Evolutionary conservation across 2,113 vertebrate genomes (phyloP), one percentile per base, ranked within the genome.

Genomic region (Meriones unguiculatus): DNA sequence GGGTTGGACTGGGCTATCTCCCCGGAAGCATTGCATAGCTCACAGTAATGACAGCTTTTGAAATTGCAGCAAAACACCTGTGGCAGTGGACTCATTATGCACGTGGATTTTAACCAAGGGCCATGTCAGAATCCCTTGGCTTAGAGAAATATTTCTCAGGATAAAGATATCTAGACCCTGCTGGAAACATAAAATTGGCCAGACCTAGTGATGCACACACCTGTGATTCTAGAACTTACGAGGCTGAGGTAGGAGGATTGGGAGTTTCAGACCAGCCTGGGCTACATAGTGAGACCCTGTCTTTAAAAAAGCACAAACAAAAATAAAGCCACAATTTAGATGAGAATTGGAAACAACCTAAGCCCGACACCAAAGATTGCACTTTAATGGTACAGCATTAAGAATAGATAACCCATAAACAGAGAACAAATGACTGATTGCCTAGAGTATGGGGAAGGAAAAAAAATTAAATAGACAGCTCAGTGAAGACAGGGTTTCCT

Each of bases 21-120:
- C 57, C 57, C 0, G 7, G 70, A 95, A 77, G 82, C 59, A 62
- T 62, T 38, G 4, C 35, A 18, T 65, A 38, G 69, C 32, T n/a
- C 67, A 38, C 32, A 86, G 32, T 32, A 50, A 91, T 30, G 91
- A 91, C 1, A 80, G 84, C 75, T n/a, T 82, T 64, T 8, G 70
- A 86, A 90, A 72, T 89, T 28, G 65, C 12, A 78, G 91, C 59
- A 86, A 92, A 75, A 50, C n/a, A 50, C 67, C 46, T 88, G 28
- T 41, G 32, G 41, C 11, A 50, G 67, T 5, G 1, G 25, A n/a
- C 78, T 80, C n/a, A 65, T 87, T 38, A 35, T 1, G 28, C n/a
- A 41, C 0, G 0, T 32, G 24, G 46, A 32, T 86, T 92, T 92
- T 76, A 64, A 81, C n/a, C 38, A 59, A 78, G 28, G 38, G 18